Base-by-base conservation (phyloP, 2,113 vertebrate species). In the Urocynchramus pylzowi region DNA sequence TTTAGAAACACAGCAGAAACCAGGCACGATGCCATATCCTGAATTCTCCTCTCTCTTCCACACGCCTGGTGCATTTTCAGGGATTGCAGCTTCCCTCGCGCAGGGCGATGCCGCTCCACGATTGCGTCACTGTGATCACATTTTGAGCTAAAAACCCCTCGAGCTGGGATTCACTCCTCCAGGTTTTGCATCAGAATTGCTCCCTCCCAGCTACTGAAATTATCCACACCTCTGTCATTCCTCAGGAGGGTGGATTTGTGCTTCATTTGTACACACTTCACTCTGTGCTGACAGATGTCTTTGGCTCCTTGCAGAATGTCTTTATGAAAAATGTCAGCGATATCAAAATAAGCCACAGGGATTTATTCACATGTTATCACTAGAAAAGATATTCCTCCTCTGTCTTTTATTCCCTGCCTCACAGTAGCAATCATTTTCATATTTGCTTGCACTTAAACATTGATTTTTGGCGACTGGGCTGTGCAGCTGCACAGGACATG, bases 301-400 rank as follows among this genome's bases (percentile, higher is more conserved):
- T 63, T 70, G 94, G 75, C 69, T 91, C 59, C 79, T 53, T 19
- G 56, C 64, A 94, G 68, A 90, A 90, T 26, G 42, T 13, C 91
- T 96, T 92, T 93, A 89, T 89, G 88, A 95, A 84, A 84, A 83
- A 97, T 95, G 96, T 94, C 96, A 95, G 67, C 9, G 39, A 81
- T 87, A 96, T 87, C 90, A 93, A 95, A 96, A 95, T 94, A 96
- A 96, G 67, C 57, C 52, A 49, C 41, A 19, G 52, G 64, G 93
- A 90, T 96, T 91, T 96, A 95, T 94, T 93, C 41, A 47, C 50
- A 57, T 91, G 64, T 92, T 89, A 94, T 49, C 69, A 33, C 39
- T 12, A 24, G 59, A 49, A 87, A 83, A 96, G 87, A 85, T 53
- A 80, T 92, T 69, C 59, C 59, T 95, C 70, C 78, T 74, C 87